Percentiles rank a stretch among this genome's conserved stretches.
Conservation (phyloP, 2,888 invertebrate genomes). For the Spilosoma lubricipeda region DNA sequence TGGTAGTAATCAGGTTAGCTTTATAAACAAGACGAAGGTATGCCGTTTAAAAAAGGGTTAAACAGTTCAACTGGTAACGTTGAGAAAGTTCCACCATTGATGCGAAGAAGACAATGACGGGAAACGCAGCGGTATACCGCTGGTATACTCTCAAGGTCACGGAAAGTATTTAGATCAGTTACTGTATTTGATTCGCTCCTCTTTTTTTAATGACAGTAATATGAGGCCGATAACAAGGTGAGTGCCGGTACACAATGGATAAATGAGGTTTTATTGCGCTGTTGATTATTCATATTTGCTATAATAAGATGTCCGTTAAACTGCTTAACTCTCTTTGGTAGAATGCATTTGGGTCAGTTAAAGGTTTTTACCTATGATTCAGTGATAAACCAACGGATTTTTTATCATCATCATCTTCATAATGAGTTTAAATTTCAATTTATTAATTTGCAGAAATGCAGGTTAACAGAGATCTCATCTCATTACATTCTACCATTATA, state of each 20-base stretch:
- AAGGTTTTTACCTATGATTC: too few species aligned
- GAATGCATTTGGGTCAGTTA: not conserved
- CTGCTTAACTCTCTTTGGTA: not conserved
- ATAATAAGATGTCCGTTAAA: not conserved
- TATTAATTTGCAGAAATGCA: too few species aligned
- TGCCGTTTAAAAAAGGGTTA: constrained; percentile 6
- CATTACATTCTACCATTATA: too few species aligned
- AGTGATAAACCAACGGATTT: too few species aligned
- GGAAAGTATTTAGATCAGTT: constrained; percentile 23
- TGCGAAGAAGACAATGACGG: constrained; percentile 37
- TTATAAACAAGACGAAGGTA: not conserved
- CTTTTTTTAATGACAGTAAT: not conserved
- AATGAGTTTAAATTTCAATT: too few species aligned
- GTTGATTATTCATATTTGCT: not conserved
- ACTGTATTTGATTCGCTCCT: constrained; percentile 5
- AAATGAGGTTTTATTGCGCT: not conserved
- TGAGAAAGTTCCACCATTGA: constrained; percentile 32
- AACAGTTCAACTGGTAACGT: constrained; percentile 27
- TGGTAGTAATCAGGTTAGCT: not conserved
- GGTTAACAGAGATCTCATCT: too few species aligned
- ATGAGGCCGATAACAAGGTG: not conserved
- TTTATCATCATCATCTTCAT: too few species aligned
- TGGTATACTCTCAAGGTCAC: constrained; percentile 43
- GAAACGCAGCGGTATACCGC: constrained; percentile 33
- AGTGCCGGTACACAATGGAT: not conserved